A percentile compares a stretch with the other conserved stretches of the same genome.
Conservation (phyloP, 2,888 invertebrate genomes). For the Spilosoma lubricipeda region DNA sequence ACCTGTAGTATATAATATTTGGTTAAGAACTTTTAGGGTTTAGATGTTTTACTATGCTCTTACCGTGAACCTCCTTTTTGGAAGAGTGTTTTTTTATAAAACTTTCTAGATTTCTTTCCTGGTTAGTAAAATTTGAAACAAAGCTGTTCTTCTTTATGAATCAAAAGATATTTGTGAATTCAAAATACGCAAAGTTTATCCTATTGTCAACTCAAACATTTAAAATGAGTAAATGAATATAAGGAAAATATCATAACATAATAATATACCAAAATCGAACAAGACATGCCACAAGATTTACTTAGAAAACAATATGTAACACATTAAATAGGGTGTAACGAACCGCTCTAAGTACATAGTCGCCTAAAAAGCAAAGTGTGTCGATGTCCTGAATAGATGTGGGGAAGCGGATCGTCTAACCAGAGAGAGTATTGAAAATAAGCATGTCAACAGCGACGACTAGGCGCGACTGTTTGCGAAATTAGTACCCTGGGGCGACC, state of each 20-base stretch:
- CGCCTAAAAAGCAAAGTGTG: constrained; percentile 51
- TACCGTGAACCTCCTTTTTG: no score
- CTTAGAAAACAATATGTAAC: constrained; percentile 16
- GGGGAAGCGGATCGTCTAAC: constrained; percentile 40
- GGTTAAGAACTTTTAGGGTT: neutral
- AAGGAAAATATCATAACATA: neutral
- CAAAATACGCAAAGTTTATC: neutral
- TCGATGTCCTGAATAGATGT: constrained; percentile 49
- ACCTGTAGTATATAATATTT: neutral
- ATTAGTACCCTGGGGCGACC: constrained; percentile 60
- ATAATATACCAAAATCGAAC: neutral
- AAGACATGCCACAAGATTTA: neutral
- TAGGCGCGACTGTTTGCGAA: constrained; percentile 61
- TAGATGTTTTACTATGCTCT: neutral
- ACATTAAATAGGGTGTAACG: constrained; percentile 19
- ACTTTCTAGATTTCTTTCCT: neutral
- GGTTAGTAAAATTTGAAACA: neutral
- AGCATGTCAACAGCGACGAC: constrained; percentile 61
- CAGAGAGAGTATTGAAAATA: constrained; percentile 48
- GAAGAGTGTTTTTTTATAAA: neutral
- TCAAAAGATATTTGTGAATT: neutral
- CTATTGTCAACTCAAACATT: neutral
- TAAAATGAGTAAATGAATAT: neutral
- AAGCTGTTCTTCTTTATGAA: neutral
- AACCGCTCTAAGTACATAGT: constrained; percentile 41